Base-by-base conservation (phyloP, 2,113 vertebrate species). In the Cairina moschata region DNA sequence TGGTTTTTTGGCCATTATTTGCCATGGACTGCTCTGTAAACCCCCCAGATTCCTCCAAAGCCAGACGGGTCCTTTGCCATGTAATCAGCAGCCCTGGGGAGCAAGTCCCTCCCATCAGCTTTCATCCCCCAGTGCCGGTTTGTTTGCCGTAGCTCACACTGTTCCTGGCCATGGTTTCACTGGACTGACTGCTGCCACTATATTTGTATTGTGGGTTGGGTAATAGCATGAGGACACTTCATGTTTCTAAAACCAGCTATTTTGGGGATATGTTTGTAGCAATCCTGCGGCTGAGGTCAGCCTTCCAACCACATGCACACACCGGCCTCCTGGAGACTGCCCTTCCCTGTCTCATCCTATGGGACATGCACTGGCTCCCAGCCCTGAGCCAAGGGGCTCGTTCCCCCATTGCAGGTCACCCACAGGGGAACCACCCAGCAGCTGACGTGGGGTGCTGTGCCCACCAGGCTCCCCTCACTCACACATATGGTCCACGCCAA, bases 321-420 rank as follows among this genome's bases (percentile, higher is more conserved):
- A 0, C 36, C 0, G 2, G 66, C 63, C 46, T 81, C 48, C 71
- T 46, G 58, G 26, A 85, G 84, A 54, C 9, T 88, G 13, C 40
- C 36, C 48, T 48, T 4, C 15, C 8, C 52, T 0, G 0, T 54
- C 52, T 42, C 3, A 0, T 36, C 59, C 65, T 2, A 0, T 46
- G 44, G 44, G 69, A 56, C 4, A 0, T 50, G 68, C 40, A 50
- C 22, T 5, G 20, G 48, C 55, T 48, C 26, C 40, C 76, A 42
- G 50, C 46, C 22, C 26, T 38, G 46, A 32, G 42, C 68, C 72
- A 44, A 69, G 54, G 46, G 15, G 21, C 38, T 86, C 75, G 23
- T 42, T 17, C 46, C n/a, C 11, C 12, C 63, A 29, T 48, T 36
- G 3, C 31, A 58, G 66, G 26, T 82, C 59, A 23, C 40, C 38